Evolutionary conservation across 1,140 invertebrate species (phyloP), one percentile per base, ranked within the genome.

Genomic region (Archegozetes longisetosus): DNA sequence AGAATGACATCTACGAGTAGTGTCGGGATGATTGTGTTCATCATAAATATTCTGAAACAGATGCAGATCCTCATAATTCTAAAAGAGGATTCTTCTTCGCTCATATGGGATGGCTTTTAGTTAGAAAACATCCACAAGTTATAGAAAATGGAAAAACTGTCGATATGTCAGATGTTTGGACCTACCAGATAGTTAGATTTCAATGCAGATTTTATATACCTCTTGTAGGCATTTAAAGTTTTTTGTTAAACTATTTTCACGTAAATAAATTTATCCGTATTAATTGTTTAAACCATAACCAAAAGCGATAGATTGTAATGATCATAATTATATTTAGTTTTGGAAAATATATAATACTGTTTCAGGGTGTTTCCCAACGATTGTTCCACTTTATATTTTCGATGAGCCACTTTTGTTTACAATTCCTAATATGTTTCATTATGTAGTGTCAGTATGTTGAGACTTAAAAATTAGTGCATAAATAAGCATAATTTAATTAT

Each of bases 31-130:
- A 98, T 73, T 78, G 93, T 63, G 86, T 94, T 62, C 93, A 98
- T 71, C 93, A 97, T 75, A 96, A 96, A 70, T 96, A 84, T 74
- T 87, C 85, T 3, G 93, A 97, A 72, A 97, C 93, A 0, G 81
- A 95, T 72, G 92, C 91, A 2, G 92, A 97, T 75, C 92, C 93
- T 0, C 90, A 97, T 68, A 95, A 96, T 71, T 87, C 89, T 2
- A 88, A 79, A 3, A 78, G 91, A 13, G 93, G 92, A 2, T 94
- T 97, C 74, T 97, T 98, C 77, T 97, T 96, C 72, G 79, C 92
- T 0, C 93, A 97, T 68, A 79, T 96, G 56, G 93, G 93, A 6
- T 97, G 93, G 93, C 74, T 97, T 46, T 71, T 96, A 27, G 84
- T 84, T 61, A 70, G 81, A 60, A 96, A 97, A 73, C 92, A 95